Base-by-base conservation (phyloP, 2,888 invertebrate genomes). In the Sarcophaga carnaria region DNA sequence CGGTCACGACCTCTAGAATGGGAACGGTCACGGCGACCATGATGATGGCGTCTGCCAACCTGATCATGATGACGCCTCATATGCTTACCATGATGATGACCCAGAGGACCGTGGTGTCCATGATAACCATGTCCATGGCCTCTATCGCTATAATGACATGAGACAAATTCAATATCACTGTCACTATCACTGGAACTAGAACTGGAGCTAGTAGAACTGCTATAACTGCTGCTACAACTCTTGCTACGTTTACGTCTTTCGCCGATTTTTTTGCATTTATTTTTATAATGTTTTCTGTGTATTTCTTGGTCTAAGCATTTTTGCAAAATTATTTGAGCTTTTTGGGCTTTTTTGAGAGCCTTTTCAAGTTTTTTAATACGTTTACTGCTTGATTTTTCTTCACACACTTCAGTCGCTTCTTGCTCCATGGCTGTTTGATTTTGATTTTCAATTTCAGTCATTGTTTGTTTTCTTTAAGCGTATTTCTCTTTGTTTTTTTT, bases 341-440 rank as follows among this genome's bases (percentile, higher is more conserved):
- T 90, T 20, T 71, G 59, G 2, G 91, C 90, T 77, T 89, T 89
- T 81, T 90, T 90, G 74, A 92, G 83, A 14, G 92, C 90, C 86
- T 89, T 77, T 8, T 76, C 81, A 63, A 83, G 77, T 47, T 81
- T 85, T 64, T 75, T 79, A 79, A 83, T 76, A 20, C 17, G 20
- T n/a, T 6, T 14, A 49, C n/a, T 27, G 37, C 17, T 71, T 62
- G 45, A n/a, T 69, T 69, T 54, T n/a, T 63, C 54, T 74, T 69
- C 70, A n/a, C 2, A 47, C 3, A 47, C 22, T 49, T 71, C 20
- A 47, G 78, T 47, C 88, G 83, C 60, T 85, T 88, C 88, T 47
- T 71, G 74, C 22, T 64, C 66, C 79, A 37, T 78, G 10, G 3
- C 83, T 82, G 8, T 63, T 72, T 69, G 78, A 5, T 75, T 84